These are phyloP conservation scores for Epirrita christyi DNA, from an alignment of 2,888 invertebrate genomes.

Conservation along the genomic window DNA sequence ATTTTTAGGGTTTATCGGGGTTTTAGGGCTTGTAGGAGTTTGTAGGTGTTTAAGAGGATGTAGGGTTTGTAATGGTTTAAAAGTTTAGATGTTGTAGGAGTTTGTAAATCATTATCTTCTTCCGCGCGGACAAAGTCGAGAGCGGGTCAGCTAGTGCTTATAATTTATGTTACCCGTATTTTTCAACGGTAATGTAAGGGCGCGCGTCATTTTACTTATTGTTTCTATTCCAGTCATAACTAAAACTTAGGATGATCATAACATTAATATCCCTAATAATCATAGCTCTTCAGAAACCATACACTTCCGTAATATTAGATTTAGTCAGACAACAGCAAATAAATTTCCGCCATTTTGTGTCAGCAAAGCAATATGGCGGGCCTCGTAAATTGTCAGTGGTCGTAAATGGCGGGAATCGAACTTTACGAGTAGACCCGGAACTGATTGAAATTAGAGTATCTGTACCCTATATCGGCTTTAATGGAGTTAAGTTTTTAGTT, in stretches of 20 bases:
- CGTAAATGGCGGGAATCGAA: conserved; percentile 54
- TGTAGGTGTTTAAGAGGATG: too few relatives aligned
- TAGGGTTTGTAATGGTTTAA: too few relatives aligned
- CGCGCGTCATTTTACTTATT: too few relatives aligned
- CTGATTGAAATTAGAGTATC: conserved; percentile 49
- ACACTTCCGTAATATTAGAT: conserved; percentile 20
- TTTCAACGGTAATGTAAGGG: too few relatives aligned
- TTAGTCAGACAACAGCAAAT: conserved; percentile 23
- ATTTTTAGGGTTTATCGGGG: too few relatives aligned
- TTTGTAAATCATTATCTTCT: too few relatives aligned
- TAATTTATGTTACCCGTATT: too few relatives aligned
- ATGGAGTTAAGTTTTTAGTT: conserved; percentile 12
- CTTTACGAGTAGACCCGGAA: conserved; percentile 51
- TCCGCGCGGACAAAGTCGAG: too few relatives aligned
- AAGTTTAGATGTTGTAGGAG: too few relatives aligned
- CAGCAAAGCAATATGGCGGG: conserved; percentile 51
- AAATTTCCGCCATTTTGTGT: conserved; percentile 45
- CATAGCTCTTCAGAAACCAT: neutral
- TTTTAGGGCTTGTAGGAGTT: too few relatives aligned
- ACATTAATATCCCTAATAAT: neutral
- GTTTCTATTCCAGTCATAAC: too few relatives aligned
- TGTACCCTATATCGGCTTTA: conserved; percentile 8
- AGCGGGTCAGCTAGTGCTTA: too few relatives aligned
- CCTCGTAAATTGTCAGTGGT: conserved; percentile 57
- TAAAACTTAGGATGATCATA: neutral